A percentile compares a stretch with the other conserved stretches of the same genome.
phyloP scores from a whole-genome alignment of 2,888 invertebrate species.

The Palloptera scutellata region DNA sequence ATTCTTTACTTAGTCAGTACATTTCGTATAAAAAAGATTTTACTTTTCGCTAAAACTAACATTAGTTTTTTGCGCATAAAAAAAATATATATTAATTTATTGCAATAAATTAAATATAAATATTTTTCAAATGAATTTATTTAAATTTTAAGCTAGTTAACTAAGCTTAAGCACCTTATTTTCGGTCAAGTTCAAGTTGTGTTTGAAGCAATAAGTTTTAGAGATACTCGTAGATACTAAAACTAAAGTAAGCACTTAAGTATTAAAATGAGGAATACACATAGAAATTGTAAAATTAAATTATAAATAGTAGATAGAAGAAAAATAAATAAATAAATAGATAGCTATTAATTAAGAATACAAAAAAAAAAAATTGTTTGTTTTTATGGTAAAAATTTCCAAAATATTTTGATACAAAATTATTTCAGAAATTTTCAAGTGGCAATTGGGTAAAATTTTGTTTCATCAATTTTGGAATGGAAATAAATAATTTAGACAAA shows the following conservation, averaged over 20 bases:
- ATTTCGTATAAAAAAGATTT: conserved; percentile 53
- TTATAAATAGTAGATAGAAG: conserved; percentile 26
- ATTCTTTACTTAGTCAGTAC: conserved; percentile 61
- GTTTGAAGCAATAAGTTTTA: background rate
- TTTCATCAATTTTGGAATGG: no score
- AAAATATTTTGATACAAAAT: conserved; percentile 62
- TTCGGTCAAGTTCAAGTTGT: conserved; percentile 10
- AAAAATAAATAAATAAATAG: conserved; percentile 28
- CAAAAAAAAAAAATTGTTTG: no score
- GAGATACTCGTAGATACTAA: background rate
- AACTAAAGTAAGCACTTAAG: conserved; percentile 18
- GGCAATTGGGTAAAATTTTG: background rate
- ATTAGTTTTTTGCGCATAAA: conserved; percentile 23
- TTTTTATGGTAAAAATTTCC: conserved; percentile 37
- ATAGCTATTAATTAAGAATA: background rate
- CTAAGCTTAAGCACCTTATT: conserved; percentile 33
- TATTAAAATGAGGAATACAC: conserved; percentile 24
- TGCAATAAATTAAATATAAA: conserved; percentile 42
- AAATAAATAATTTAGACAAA: no score
- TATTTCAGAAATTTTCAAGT: conserved; percentile 48
- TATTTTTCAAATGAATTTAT: conserved; percentile 18
- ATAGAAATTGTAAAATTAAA: background rate
- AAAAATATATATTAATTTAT: conserved; percentile 37
- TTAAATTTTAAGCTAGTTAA: conserved; percentile 19
- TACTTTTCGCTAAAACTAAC: conserved; percentile 35